phyloP scores from a whole-genome alignment of 2,888 invertebrate genomes.

The Lochmaea capreae region DNA sequence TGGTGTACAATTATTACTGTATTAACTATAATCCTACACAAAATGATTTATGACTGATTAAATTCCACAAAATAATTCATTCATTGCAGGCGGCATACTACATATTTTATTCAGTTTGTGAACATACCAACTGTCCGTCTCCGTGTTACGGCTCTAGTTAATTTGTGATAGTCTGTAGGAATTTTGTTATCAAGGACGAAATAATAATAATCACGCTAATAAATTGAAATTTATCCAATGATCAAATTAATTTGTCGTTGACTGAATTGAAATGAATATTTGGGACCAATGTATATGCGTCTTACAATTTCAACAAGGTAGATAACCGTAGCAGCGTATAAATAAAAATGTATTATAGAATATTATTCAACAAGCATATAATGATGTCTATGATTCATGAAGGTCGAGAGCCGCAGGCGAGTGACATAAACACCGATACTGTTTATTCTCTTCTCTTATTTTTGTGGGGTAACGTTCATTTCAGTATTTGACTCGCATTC shows the following conservation, averaged over 20 bases:
- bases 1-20: too few relatives aligned
- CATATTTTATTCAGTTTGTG: neutral
- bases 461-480: too few relatives aligned
- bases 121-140: too few relatives aligned
- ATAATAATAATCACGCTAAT: constrained; percentile 29
- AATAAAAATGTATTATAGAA: neutral
- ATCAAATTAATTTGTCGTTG: constrained; percentile 20
- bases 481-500: too few relatives aligned
- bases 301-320: neutral
- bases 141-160: neutral
- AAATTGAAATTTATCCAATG: constrained; percentile 28
- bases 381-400: too few relatives aligned
- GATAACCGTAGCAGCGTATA: neutral
- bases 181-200: constrained; percentile 25
- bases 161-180: constrained; percentile 15
- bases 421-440: too few relatives aligned
- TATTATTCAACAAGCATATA: too few relatives aligned
- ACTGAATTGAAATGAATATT: constrained; percentile 7
- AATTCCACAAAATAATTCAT: neutral
- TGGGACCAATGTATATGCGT: neutral
- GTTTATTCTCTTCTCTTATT: too few relatives aligned
- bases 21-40: neutral
- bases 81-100: neutral
- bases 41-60: neutral
- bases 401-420: too few relatives aligned